Conservation (phyloP, 2,113 vertebrate genomes). For the Notiomystis cincta region DNA sequence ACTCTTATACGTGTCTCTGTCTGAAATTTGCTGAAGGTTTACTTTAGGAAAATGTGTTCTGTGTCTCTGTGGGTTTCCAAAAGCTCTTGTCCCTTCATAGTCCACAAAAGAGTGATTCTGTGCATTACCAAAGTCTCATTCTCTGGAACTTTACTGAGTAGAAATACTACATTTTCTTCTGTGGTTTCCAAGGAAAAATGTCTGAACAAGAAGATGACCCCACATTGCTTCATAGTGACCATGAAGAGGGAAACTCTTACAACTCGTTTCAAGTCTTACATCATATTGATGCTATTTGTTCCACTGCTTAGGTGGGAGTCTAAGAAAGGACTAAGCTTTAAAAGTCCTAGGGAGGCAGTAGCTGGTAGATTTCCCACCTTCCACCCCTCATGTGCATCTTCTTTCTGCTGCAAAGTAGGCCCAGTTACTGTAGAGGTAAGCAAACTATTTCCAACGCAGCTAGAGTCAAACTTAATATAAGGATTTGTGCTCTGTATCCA, state of each 20-base stretch:
- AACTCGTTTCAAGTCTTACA: background rate
- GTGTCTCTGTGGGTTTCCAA: background rate
- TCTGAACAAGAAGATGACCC: background rate
- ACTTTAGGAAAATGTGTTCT: background rate
- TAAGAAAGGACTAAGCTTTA: background rate
- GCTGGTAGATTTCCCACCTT: background rate
- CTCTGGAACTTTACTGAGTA: background rate
- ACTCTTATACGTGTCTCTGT: background rate
- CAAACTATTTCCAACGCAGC: background rate
- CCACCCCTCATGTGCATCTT: rapidly evolving
- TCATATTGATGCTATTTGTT: background rate
- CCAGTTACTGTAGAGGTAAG: background rate
- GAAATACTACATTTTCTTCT: background rate
- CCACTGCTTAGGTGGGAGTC: background rate
- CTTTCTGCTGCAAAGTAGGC: background rate
- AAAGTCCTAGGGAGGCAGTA: background rate
- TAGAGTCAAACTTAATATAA: background rate
- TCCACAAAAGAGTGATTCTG: background rate
- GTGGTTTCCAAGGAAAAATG: background rate
- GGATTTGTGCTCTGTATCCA: background rate
- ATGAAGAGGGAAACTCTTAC: background rate
- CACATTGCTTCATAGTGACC: background rate
- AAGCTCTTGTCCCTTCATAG: background rate
- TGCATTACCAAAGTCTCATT: background rate
- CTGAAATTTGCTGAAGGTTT: background rate